Evolutionary conservation across 2,888 invertebrate genomes (phyloP).

Genomic region (Tenodera sinensis): DNA sequence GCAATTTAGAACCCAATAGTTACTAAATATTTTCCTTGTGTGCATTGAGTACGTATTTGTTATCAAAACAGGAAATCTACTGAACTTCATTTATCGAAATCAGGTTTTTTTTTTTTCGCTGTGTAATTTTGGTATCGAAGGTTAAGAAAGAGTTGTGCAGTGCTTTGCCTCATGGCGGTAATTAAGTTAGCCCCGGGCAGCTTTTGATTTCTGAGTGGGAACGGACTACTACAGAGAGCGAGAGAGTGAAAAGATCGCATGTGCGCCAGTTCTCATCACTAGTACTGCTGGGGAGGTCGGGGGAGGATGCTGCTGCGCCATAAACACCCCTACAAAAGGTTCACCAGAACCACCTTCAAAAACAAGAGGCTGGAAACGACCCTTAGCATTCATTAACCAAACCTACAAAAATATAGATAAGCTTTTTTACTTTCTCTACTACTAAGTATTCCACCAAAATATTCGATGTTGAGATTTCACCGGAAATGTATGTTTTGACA

Average conservation of each 20-base stretch:
- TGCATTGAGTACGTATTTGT: too few relatives aligned
- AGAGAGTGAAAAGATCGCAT: constrained; percentile 22
- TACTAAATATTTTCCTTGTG: too few relatives aligned
- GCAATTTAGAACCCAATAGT: too few relatives aligned
- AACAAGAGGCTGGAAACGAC: background rate
- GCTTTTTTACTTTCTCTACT: too few relatives aligned
- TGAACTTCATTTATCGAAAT: too few relatives aligned
- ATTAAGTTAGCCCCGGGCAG: constrained; percentile 31
- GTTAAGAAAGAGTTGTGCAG: background rate
- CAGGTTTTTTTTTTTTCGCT: background rate
- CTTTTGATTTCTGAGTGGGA: constrained; percentile 27
- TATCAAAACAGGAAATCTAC: too few relatives aligned
- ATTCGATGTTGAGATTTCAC: too few relatives aligned
- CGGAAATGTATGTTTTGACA: too few relatives aligned
- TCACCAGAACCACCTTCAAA: background rate
- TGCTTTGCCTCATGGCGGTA: constrained; percentile 25
- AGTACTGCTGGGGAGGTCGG: background rate
- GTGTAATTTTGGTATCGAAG: background rate
- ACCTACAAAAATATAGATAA: background rate
- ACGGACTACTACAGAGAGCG: background rate
- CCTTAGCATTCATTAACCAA: background rate
- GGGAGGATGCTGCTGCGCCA: background rate
- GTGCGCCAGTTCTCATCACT: constrained; percentile 18
- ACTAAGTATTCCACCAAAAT: too few relatives aligned
- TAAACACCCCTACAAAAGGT: constrained; percentile 13